A percentile compares a stretch with the other conserved stretches of the same genome.
Conservation (phyloP, 1,140 invertebrate genomes). For the Zaprionus camerounensis region DNA sequence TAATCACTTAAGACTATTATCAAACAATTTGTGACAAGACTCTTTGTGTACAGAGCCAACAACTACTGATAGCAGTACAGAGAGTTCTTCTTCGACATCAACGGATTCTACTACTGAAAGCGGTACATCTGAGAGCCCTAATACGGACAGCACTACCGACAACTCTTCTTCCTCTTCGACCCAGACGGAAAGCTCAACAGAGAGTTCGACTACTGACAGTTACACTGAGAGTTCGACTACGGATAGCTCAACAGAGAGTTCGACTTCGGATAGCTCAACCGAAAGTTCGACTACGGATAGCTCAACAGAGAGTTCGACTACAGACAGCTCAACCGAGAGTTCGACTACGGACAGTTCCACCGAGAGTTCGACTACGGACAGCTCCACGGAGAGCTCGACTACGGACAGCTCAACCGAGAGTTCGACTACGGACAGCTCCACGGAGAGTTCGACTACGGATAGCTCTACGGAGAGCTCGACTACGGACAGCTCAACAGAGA, state of each 20-base stretch:
- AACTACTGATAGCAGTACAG: neutral
- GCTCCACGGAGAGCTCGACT: neutral
- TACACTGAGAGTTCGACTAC: neutral
- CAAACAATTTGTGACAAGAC: neutral
- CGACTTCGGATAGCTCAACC: neutral
- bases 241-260: conserved; percentile 1
- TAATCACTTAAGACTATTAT: neutral
- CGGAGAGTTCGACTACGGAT: neutral
- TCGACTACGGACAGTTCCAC: neutral
- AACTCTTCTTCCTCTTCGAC: neutral
- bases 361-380: neutral
- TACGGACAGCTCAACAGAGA: neutral
- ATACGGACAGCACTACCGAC: neutral
- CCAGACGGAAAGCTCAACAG: neutral
- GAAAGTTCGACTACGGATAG: neutral
- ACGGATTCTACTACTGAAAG: neutral
- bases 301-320: neutral
- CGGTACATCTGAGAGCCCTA: neutral
- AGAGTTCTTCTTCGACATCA: neutral
- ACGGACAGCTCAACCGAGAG: neutral
- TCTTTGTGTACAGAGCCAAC: neutral
- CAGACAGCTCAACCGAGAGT: conserved; percentile 9
- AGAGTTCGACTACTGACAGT: conserved; percentile 4
- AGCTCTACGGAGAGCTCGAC: neutral
- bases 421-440: neutral